A percentile compares a stretch with the other conserved stretches of the same genome.
These are phyloP conservation scores for Tyto alba DNA, from an alignment of 2,113 vertebrate species.

Conservation along the genomic window DNA sequence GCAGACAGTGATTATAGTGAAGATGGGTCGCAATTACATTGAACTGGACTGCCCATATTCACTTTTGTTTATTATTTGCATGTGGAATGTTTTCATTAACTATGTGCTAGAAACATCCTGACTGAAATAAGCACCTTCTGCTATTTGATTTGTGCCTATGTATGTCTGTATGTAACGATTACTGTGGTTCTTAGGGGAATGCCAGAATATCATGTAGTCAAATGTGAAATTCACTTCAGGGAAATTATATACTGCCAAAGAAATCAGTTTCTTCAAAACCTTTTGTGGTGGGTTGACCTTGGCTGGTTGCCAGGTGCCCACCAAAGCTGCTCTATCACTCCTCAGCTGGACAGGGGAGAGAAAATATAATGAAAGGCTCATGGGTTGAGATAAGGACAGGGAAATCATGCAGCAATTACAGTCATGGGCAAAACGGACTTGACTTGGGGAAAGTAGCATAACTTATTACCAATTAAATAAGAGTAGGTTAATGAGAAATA, in stretches of 20 bases:
- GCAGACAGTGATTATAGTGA: constrained; percentile 22
- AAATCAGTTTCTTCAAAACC: constrained; percentile 23
- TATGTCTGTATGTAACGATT: not conserved
- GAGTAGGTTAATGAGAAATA: not conserved
- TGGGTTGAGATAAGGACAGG: too few species aligned
- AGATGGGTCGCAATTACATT: not conserved
- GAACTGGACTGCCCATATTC: constrained; percentile 1
- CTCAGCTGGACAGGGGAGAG: not conserved
- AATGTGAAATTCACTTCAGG: constrained; percentile 22
- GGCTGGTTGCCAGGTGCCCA: not conserved
- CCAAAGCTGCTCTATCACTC: not conserved
- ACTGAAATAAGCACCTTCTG: constrained; percentile 37
- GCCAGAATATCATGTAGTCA: not conserved
- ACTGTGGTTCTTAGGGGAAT: not conserved
- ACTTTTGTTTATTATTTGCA: constrained; percentile 26
- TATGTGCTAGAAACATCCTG: constrained; percentile 21
- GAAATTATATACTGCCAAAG: not conserved
- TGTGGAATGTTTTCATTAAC: constrained; percentile 49
- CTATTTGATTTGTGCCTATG: not conserved
- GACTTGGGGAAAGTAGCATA: not conserved
- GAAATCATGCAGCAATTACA: not conserved
- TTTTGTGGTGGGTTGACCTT: not conserved
- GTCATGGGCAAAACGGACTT: not conserved
- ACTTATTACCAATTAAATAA: not conserved
- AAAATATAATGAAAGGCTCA: not conserved